phyloP scores from a whole-genome alignment of 64 coral and sea anemone genomes.

The Pocillopora damicornis region DNA sequence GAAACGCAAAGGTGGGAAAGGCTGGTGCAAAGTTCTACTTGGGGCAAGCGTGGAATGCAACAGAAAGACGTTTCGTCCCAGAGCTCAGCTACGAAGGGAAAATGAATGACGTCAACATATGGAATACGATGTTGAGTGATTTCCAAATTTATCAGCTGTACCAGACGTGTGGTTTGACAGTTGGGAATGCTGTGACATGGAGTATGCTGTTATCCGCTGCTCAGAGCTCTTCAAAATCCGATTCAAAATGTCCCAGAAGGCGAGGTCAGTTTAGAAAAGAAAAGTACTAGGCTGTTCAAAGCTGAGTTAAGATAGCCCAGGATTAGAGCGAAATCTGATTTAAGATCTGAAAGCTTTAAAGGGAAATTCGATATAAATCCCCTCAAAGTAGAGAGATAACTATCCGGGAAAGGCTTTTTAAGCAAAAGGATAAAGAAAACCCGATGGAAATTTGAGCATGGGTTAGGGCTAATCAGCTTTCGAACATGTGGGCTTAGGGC shows the following conservation, averaged over 20 bases:
- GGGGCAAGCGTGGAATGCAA: neutral
- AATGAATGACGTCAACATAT: neutral
- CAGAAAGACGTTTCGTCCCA: neutral
- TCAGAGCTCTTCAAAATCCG: neutral
- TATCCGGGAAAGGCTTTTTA: no score
- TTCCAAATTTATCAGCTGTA: neutral
- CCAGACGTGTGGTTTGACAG: neutral
- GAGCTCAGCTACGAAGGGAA: neutral
- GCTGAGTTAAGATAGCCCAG: no score
- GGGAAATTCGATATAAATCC: no score
- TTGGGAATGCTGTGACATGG: neutral
- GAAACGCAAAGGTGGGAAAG: neutral
- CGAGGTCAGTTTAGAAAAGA: neutral
- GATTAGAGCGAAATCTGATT: no score
- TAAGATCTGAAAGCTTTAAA: no score
- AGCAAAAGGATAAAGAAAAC: no score
- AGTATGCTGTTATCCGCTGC: neutral
- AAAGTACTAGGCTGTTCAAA: no score
- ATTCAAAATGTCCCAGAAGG: neutral
- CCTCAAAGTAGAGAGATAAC: no score
- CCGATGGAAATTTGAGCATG: no score
- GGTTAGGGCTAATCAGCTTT: no score
- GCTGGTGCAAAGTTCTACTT: neutral
- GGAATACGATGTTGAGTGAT: neutral
- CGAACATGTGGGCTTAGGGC: neutral